Evolutionary conservation across 2,113 vertebrate species (phyloP).

Genomic region (Trochalopteron elliotii): DNA sequence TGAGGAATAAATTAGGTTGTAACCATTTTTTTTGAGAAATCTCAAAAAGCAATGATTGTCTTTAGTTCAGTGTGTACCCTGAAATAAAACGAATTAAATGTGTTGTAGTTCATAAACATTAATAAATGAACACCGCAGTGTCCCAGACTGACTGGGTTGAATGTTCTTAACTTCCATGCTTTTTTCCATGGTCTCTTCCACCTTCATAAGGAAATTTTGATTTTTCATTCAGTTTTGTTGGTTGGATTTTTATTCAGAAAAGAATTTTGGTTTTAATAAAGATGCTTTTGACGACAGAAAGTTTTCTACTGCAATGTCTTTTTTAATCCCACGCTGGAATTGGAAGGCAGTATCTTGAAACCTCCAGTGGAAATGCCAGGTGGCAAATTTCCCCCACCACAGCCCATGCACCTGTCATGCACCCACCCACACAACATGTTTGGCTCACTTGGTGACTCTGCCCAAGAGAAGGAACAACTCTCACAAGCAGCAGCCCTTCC

Average conservation of each 20-base stretch:
- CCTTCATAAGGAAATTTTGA: neutral
- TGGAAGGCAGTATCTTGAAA: neutral
- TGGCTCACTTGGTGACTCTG: neutral
- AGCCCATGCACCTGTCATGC: accelerated
- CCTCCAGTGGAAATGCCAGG: neutral
- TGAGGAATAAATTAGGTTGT: neutral
- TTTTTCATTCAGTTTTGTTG: neutral
- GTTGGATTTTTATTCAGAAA: neutral
- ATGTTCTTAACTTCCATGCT: neutral
- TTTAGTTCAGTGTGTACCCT: neutral
- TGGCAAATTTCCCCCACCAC: neutral
- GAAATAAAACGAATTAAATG: neutral
- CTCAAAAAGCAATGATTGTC: neutral
- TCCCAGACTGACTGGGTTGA: neutral
- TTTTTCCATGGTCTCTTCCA: neutral
- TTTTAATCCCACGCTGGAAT: neutral
- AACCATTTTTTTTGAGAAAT: neutral
- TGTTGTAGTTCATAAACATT: neutral
- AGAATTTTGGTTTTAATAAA: neutral
- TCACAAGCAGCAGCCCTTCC: neutral
- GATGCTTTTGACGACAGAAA: neutral
- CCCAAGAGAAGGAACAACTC: neutral
- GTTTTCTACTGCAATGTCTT: neutral
- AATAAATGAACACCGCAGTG: neutral
- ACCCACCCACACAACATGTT: accelerated